Conservation (phyloP, 2,888 invertebrate genomes). For the Andrena camellia region DNA sequence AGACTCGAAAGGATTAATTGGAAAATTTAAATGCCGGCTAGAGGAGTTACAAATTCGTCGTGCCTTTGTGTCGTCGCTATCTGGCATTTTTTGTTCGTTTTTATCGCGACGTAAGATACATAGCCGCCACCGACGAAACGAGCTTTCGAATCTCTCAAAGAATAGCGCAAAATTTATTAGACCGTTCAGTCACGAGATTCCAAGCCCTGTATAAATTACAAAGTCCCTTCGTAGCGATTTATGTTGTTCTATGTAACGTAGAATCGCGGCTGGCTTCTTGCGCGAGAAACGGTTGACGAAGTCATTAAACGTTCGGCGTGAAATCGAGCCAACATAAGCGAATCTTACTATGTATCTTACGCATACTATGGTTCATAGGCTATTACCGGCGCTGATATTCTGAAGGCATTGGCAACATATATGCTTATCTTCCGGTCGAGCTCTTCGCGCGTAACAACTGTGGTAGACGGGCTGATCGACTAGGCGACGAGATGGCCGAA, state of each 20-base stretch:
- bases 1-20: slow-evolving; percentile 33
- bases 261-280: too few relatives aligned
- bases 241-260: too few relatives aligned
- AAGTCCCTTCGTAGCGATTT: neutral
- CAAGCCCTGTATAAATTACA: neutral
- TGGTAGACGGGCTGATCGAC: slow-evolving; percentile 14
- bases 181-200: too few relatives aligned
- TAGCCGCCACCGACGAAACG: slow-evolving; percentile 60
- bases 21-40: slow-evolving; percentile 55
- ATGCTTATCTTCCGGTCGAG: slow-evolving; percentile 45
- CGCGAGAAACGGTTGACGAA: too few relatives aligned
- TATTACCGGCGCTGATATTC: slow-evolving; percentile 72
- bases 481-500: slow-evolving; percentile 13
- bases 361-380: slow-evolving; percentile 52
- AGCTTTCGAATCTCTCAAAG: slow-evolving; percentile 21
- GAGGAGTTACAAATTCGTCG: slow-evolving; percentile 65
- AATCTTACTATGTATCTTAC: slow-evolving; percentile 74
- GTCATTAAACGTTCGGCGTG: too few relatives aligned
- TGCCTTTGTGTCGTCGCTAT: slow-evolving; percentile 78
- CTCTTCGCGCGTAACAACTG: slow-evolving; percentile 33
- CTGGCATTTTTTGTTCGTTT: slow-evolving; percentile 75
- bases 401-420: slow-evolving; percentile 82
- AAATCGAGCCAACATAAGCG: slow-evolving; percentile 17
- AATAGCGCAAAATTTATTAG: slow-evolving; percentile 20
- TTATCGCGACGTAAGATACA: slow-evolving; percentile 75